A percentile compares a stretch with the other conserved stretches of the same genome.
These are phyloP conservation scores for Chelonus insularis DNA, from an alignment of 1,140 invertebrate genomes.

Conservation along the genomic window DNA sequence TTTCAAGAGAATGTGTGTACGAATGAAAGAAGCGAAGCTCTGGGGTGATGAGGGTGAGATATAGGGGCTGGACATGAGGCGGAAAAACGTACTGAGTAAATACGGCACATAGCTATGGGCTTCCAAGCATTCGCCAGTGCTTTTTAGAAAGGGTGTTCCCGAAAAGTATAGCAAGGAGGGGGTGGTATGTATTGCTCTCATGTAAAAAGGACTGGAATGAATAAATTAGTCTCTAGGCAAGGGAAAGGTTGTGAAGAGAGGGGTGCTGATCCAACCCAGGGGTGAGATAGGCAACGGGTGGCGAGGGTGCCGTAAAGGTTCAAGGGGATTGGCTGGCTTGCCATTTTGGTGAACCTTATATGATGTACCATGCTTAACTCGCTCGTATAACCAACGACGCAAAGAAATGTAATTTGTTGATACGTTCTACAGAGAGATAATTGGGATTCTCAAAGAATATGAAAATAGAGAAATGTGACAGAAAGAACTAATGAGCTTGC, in stretches of 20 bases:
- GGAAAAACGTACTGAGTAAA: slow-evolving; percentile 52
- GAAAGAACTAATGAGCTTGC: background rate
- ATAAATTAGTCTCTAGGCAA: slow-evolving; percentile 50
- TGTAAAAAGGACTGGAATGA: slow-evolving; percentile 56
- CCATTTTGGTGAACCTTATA: slow-evolving; percentile 54
- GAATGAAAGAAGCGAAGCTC: slow-evolving; percentile 20
- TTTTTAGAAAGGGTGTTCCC: slow-evolving; percentile 51
- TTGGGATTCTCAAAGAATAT: slow-evolving; percentile 2
- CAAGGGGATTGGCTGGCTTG: slow-evolving; percentile 43
- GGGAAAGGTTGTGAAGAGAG: slow-evolving; percentile 20
- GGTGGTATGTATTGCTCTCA: slow-evolving; percentile 40
- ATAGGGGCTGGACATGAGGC: slow-evolving; percentile 33
- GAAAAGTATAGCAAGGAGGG: slow-evolving; percentile 24
- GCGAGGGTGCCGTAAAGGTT: slow-evolving; percentile 35
- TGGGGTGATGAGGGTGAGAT: slow-evolving; percentile 3
- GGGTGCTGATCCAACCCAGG: slow-evolving; percentile 26
- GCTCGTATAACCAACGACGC: slow-evolving; percentile 8
- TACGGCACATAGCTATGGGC: slow-evolving; percentile 53
- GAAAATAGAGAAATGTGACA: background rate
- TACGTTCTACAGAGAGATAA: slow-evolving; percentile 4
- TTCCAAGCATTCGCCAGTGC: slow-evolving; percentile 45
- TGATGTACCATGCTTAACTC: slow-evolving; percentile 14
- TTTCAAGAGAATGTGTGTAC: slow-evolving; percentile 1
- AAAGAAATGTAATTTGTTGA: slow-evolving; percentile 21
- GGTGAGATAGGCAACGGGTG: slow-evolving; percentile 23